Percentiles rank a stretch among this genome's conserved stretches.
Evolutionary conservation across 1,140 invertebrate genomes (phyloP).

Genomic region (Caenorhabditis latens): DNA sequence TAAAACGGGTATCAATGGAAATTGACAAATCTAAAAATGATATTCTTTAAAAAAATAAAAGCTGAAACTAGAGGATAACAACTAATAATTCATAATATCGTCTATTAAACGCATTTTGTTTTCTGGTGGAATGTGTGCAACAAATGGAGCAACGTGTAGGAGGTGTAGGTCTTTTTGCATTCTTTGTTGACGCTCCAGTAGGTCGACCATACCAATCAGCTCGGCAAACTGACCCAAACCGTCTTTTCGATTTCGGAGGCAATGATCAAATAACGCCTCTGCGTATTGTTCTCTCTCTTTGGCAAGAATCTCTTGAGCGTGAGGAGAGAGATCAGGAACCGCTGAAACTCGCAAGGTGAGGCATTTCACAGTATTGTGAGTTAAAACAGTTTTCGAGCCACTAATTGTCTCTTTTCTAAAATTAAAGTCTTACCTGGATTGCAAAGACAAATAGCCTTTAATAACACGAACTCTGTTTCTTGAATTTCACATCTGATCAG

Average conservation of each 20-base stretch:
- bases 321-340: background rate
- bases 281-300: slow-evolving; percentile 18
- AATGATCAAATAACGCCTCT: slow-evolving; percentile 36
- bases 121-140: slow-evolving; percentile 1
- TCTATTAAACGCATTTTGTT: slow-evolving; percentile 32
- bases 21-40: background rate
- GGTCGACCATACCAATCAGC: slow-evolving; percentile 11
- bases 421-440: slow-evolving; percentile 8
- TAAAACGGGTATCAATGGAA: background rate
- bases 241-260: slow-evolving; percentile 24
- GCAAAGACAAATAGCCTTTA: slow-evolving; percentile 24
- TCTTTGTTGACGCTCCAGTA: slow-evolving; percentile 46
- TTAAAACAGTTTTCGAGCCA: background rate
- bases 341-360: background rate
- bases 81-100: slow-evolving; percentile 34
- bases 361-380: background rate
- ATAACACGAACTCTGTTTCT: background rate
- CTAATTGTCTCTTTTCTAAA: background rate
- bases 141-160: slow-evolving; percentile 41
- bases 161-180: slow-evolving; percentile 50
- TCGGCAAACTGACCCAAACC: slow-evolving; percentile 33
- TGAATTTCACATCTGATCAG: slow-evolving; percentile 22
- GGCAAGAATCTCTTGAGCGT: background rate
- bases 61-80: background rate
- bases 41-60: background rate